Evolutionary conservation across 2,797 vertebrate species (phyloP).

Genomic region (Muscicapa striata): DNA sequence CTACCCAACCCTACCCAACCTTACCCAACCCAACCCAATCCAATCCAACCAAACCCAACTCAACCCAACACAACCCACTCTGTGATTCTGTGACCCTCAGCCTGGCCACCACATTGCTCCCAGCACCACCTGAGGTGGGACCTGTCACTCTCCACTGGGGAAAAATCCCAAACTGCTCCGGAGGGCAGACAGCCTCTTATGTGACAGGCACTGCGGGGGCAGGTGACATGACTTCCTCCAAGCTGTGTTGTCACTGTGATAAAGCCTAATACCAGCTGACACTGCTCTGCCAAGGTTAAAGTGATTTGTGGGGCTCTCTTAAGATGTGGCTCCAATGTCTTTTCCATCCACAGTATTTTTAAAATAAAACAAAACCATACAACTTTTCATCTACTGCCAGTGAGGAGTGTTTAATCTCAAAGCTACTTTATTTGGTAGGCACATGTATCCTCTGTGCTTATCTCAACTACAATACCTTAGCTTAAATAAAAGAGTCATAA

Average conservation of each 20-base stretch:
- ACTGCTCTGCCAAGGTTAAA: conserved; percentile 4
- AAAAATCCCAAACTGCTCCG: not conserved
- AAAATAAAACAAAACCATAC: not conserved
- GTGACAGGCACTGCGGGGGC: not conserved
- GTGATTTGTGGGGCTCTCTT: not conserved
- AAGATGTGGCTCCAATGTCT: not conserved
- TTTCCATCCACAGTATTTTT: not conserved
- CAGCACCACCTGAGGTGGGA: not conserved
- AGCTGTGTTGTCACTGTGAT: not conserved
- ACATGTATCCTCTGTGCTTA: not conserved
- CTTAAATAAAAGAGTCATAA: not conserved
- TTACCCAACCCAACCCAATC: not conserved
- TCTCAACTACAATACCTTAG: not conserved
- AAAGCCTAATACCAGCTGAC: not conserved
- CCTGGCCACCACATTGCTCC: not conserved
- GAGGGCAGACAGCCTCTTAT: not conserved
- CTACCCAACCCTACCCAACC: not conserved
- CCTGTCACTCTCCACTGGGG: not conserved
- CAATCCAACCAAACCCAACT: too few species aligned
- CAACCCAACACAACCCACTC: too few species aligned
- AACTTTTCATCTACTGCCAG: not conserved
- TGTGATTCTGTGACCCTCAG: not conserved
- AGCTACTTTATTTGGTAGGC: not conserved
- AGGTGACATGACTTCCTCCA: not conserved
- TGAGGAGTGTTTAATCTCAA: not conserved